phyloP scores from a whole-genome alignment of 2,113 vertebrate species.

The Prietella phreatophila region DNA sequence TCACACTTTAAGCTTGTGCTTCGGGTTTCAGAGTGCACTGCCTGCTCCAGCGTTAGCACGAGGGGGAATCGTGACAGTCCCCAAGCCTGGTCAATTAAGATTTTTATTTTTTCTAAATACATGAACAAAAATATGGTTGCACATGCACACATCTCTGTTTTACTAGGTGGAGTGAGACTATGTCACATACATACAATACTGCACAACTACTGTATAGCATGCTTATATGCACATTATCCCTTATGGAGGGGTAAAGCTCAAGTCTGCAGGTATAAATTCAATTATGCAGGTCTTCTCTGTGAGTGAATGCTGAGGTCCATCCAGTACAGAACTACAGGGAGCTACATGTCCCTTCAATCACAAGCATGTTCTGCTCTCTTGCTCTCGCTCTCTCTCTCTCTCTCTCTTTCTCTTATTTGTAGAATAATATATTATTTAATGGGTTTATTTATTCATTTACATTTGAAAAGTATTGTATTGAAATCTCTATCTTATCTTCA shows the following conservation, averaged over 20 bases:
- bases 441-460: no score
- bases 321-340: constrained; percentile 9
- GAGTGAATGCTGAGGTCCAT: constrained; percentile 34
- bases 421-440: not conserved
- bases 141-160: not conserved
- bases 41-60: no score
- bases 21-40: no score
- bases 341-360: constrained; percentile 31
- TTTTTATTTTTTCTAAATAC: not conserved
- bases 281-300: constrained; percentile 48
- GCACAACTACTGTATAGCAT: constrained; percentile 16
- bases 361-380: not conserved
- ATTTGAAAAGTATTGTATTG: not conserved
- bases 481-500: not conserved
- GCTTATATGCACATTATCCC: constrained; percentile 18
- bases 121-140: not conserved
- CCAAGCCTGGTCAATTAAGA: not conserved
- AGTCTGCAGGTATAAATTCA: constrained; percentile 38
- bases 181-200: not conserved
- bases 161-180: not conserved
- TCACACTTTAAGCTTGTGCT: no score
- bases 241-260: constrained; percentile 23
- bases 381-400: constrained; percentile 21
- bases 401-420: not conserved
- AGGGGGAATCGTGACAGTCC: no score